phyloP scores from a whole-genome alignment of 2,888 invertebrate genomes.

The Cylindroiulus punctatus region DNA sequence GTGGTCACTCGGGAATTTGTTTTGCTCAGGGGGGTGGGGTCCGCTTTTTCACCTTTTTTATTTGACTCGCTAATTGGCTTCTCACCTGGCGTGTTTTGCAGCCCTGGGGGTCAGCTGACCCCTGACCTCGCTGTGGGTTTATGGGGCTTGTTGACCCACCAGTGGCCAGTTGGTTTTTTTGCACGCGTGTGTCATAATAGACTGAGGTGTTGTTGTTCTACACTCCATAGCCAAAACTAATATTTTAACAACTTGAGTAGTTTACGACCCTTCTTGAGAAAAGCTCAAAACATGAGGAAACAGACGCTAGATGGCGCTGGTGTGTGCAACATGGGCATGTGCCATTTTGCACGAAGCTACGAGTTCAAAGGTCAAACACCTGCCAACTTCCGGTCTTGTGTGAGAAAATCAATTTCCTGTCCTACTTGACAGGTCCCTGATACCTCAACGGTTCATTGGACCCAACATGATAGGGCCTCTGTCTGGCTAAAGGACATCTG shows the following conservation, averaged over 20 bases:
- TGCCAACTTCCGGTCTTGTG: no score
- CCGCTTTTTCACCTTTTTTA: background rate
- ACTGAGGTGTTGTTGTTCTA: background rate
- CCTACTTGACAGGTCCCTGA: no score
- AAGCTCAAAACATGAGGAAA: background rate
- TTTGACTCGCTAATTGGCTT: background rate
- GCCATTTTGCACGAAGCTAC: background rate
- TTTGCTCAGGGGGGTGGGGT: background rate
- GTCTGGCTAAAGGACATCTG: no score
- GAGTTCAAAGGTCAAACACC: no score
- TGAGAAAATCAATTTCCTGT: no score
- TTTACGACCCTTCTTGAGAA: background rate
- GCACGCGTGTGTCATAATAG: background rate
- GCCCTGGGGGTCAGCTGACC: background rate
- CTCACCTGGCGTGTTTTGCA: background rate
- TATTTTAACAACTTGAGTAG: background rate
- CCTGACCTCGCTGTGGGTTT: background rate
- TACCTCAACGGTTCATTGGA: no score
- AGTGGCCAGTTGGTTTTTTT: background rate
- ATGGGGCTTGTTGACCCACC: background rate
- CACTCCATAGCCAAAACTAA: background rate
- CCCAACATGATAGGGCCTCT: no score
- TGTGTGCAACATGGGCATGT: no score
- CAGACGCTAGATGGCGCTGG: background rate
- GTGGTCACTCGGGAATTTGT: background rate